Evolutionary conservation across 1,140 invertebrate genomes (phyloP).

Genomic region (Drosophila parvula): DNA sequence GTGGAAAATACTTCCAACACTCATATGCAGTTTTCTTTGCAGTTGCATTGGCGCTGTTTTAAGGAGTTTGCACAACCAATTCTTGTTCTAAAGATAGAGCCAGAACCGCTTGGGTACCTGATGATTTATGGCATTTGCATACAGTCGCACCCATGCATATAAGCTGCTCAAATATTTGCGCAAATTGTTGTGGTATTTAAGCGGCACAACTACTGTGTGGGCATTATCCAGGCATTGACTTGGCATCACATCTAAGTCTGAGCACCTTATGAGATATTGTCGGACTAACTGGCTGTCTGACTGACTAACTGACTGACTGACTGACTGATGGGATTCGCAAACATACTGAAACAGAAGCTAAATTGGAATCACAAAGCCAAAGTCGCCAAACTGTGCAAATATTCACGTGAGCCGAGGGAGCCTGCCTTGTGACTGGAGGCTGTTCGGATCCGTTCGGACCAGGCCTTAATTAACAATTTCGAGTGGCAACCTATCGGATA

Average conservation of each 20-base stretch:
- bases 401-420: constrained; percentile 61
- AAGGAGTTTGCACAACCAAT: constrained; percentile 28
- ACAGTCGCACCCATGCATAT: constrained; percentile 40
- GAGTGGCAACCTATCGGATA: constrained; percentile 25
- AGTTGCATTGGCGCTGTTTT: constrained; percentile 1
- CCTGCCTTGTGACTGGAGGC: constrained; percentile 30
- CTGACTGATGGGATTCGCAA: constrained; percentile 39
- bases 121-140: constrained; percentile 59
- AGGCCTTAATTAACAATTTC: constrained; percentile 64
- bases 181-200: constrained; percentile 61
- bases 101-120: constrained; percentile 2
- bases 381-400: constrained; percentile 65
- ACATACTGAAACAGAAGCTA: constrained; percentile 43
- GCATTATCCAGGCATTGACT: constrained; percentile 39
- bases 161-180: constrained; percentile 63
- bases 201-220: constrained; percentile 63
- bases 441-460: constrained; percentile 26
- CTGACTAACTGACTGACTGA: constrained; percentile 35
- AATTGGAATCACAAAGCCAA: constrained; percentile 25
- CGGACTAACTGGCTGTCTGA: constrained; percentile 32
- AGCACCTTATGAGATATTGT: constrained; percentile 26
- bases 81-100: constrained; percentile 27
- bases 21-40: not conserved
- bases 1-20: not conserved
- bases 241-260: constrained; percentile 12